Evolutionary conservation across 2,888 invertebrate genomes (phyloP).

Genomic region (Hofmannophila pseudospretella): DNA sequence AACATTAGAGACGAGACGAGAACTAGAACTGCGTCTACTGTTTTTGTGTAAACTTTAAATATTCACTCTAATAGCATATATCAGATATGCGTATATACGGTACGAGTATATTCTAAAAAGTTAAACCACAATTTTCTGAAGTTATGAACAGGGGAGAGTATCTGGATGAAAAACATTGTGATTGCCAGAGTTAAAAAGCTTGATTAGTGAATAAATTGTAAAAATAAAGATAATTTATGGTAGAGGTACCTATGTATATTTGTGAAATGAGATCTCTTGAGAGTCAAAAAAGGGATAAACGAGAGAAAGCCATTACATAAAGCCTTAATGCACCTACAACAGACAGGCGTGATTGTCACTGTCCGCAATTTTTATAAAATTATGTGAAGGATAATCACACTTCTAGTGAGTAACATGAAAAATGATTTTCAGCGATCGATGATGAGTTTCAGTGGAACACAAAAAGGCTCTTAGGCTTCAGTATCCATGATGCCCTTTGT

Average conservation of each 20-base stretch:
- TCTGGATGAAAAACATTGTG: too few relatives aligned
- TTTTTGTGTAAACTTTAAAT: conserved; percentile 10
- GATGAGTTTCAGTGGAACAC: conserved; percentile 26
- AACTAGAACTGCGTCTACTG: background rate
- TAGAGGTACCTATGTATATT: background rate
- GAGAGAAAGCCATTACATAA: too few relatives aligned
- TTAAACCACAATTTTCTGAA: background rate
- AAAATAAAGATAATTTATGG: background rate
- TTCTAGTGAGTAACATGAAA: background rate
- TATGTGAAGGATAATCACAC: too few relatives aligned
- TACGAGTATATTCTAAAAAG: background rate
- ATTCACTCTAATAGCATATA: too few relatives aligned
- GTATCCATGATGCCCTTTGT: conserved; percentile 41
- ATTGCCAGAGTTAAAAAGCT: too few relatives aligned
- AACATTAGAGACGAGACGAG: too few relatives aligned
- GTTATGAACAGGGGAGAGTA: too few relatives aligned
- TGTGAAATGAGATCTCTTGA: background rate
- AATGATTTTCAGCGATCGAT: conserved; percentile 18
- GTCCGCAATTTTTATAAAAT: too few relatives aligned
- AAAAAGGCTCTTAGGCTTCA: conserved; percentile 39
- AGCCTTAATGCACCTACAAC: too few relatives aligned
- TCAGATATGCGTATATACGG: too few relatives aligned
- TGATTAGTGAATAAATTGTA: background rate
- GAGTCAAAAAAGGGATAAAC: too few relatives aligned
- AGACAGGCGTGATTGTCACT: too few relatives aligned